Conservation (phyloP, 2,888 invertebrate species). For the Macrophya alboannulata region DNA sequence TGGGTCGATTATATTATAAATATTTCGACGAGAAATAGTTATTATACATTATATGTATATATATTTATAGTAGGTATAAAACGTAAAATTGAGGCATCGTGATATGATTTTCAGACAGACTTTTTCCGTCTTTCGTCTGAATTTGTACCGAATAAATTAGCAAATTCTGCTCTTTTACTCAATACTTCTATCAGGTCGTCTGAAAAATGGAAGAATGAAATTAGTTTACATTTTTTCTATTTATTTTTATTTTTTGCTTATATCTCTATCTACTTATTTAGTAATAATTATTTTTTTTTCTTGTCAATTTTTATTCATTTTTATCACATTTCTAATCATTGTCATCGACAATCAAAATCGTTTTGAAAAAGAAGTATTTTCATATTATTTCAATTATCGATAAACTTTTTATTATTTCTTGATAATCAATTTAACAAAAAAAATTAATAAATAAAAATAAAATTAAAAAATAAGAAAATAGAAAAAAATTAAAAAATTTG, state of each 20-base stretch:
- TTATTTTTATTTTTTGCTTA: background rate
- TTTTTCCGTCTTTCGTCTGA: constrained; percentile 72
- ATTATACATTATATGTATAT: too few relatives aligned
- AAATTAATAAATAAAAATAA: too few relatives aligned
- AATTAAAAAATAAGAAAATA: background rate
- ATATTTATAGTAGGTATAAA: too few relatives aligned
- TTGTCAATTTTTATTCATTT: background rate
- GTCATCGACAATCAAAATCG: too few relatives aligned
- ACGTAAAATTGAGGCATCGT: background rate
- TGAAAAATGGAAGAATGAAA: constrained; percentile 75
- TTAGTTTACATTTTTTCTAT: constrained; percentile 48
- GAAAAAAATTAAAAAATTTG: background rate
- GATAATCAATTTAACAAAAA: too few relatives aligned
- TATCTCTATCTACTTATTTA: too few relatives aligned
- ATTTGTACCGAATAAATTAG: constrained; percentile 81
- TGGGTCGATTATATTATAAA: background rate
- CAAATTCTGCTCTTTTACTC: constrained; percentile 83
- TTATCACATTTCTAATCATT: too few relatives aligned
- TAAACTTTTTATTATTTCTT: too few relatives aligned
- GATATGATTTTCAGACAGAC: constrained; percentile 74
- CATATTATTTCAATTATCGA: too few relatives aligned
- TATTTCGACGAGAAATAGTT: background rate
- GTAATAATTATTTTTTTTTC: background rate
- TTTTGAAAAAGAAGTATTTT: background rate
- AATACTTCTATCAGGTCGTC: constrained; percentile 84